Percentiles rank a stretch among this genome's conserved stretches.
Evolutionary conservation across 2,797 vertebrate genomes (phyloP).

Genomic region (Oophaga sylvatica): DNA sequence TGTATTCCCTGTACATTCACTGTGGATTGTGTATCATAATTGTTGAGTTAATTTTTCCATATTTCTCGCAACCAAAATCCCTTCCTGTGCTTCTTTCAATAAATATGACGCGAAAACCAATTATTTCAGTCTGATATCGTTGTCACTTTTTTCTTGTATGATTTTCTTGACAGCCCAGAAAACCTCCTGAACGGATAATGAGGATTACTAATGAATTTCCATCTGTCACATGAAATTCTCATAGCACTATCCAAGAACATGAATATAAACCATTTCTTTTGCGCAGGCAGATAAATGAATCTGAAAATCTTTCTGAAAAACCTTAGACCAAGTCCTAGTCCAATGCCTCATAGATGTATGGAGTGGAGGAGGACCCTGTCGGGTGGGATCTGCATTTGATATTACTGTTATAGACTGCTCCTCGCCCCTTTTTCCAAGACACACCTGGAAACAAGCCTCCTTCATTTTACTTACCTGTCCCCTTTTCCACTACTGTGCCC

Average conservation of each 20-base stretch:
- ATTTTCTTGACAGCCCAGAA: conserved; percentile 15
- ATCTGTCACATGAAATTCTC: conserved; percentile 33
- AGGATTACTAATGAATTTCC: conserved; percentile 42
- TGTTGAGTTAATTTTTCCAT: not conserved
- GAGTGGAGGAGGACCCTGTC: too few species aligned
- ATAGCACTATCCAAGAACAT: conserved; percentile 13
- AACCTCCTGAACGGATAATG: conserved; percentile 16
- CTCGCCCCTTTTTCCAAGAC: too few species aligned
- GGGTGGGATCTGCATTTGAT: too few species aligned
- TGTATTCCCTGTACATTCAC: not conserved
- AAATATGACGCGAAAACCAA: conserved; percentile 17
- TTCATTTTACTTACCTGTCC: too few species aligned
- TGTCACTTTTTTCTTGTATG: conserved; percentile 5
- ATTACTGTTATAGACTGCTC: too few species aligned
- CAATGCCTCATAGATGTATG: not conserved
- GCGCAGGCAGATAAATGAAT: not conserved
- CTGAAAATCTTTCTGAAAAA: not conserved
- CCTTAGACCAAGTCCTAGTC: not conserved
- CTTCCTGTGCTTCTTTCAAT: not conserved
- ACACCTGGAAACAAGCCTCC: too few species aligned
- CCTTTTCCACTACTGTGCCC: too few species aligned
- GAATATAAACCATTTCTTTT: not conserved
- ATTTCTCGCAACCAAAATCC: not conserved
- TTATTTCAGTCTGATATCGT: conserved; percentile 23
- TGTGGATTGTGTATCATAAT: not conserved